These are phyloP conservation scores for Terrapene triunguis DNA, from an alignment of 2,113 vertebrate genomes.

Conservation along the genomic window DNA sequence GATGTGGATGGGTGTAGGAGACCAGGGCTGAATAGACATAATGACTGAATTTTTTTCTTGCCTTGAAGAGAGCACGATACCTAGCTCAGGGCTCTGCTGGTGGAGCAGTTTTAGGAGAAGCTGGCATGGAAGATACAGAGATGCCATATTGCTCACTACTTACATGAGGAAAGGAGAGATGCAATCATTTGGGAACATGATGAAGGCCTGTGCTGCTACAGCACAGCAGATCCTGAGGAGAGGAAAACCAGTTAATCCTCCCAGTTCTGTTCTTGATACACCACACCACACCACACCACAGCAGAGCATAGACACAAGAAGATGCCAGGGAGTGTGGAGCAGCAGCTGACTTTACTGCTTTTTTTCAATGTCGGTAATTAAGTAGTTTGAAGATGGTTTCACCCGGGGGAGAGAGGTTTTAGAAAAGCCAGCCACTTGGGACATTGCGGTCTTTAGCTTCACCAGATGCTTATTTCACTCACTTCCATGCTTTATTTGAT, in stretches of 20 bases:
- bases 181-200: background rate
- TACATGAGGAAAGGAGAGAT: background rate
- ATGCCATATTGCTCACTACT: background rate
- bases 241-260: background rate
- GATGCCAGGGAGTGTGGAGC: background rate
- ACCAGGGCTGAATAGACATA: background rate
- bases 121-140: background rate
- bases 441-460: slow-evolving; percentile 39
- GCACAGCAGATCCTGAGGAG: background rate
- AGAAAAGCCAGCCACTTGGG: slow-evolving; percentile 47
- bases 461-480: background rate
- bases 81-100: background rate
- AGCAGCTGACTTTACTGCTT: slow-evolving; percentile 55
- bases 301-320: background rate
- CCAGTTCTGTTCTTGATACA: background rate
- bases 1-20: background rate
- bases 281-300: background rate
- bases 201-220: background rate
- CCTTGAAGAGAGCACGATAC: background rate
- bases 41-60: background rate
- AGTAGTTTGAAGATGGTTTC: slow-evolving; percentile 56
- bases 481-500: background rate
- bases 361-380: slow-evolving; percentile 63
- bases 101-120: background rate
- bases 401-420: slow-evolving; percentile 38